These are phyloP conservation scores for Nothoprocta pentlandii DNA, from an alignment of 2,113 vertebrate genomes.

Conservation along the genomic window DNA sequence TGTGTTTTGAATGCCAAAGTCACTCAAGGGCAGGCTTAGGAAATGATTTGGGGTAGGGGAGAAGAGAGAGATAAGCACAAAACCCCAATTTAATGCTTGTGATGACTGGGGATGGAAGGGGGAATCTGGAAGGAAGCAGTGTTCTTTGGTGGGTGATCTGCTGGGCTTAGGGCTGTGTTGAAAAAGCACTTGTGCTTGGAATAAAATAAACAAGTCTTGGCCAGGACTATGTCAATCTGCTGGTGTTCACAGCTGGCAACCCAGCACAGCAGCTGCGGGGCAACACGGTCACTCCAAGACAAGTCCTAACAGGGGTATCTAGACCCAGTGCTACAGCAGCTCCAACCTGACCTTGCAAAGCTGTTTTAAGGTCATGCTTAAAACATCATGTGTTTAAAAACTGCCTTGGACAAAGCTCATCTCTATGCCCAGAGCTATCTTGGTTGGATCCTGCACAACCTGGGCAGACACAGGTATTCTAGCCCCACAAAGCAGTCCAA, in stretches of 20 bases:
- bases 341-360: not conserved
- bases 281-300: not conserved
- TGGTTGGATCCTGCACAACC: not conserved
- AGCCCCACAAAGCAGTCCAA: not conserved
- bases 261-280: not conserved
- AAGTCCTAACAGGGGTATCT: not conserved
- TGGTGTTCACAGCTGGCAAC: not conserved
- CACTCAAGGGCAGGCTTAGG: not conserved
- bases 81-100: not conserved
- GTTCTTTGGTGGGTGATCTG: not conserved
- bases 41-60: not conserved
- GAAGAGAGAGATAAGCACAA: not conserved
- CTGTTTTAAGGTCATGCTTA: too few relatives aligned
- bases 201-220: not conserved
- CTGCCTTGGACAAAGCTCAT: not conserved
- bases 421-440: not conserved
- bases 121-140: not conserved
- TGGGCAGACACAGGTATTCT: constrained; percentile 7
- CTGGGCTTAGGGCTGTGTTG: not conserved
- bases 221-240: not conserved
- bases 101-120: not conserved
- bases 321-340: not conserved
- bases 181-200: not conserved
- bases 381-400: not conserved
- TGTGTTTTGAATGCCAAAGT: not conserved